phyloP scores from a whole-genome alignment of 2,888 invertebrate genomes.

The Pediacus dermestoides region DNA sequence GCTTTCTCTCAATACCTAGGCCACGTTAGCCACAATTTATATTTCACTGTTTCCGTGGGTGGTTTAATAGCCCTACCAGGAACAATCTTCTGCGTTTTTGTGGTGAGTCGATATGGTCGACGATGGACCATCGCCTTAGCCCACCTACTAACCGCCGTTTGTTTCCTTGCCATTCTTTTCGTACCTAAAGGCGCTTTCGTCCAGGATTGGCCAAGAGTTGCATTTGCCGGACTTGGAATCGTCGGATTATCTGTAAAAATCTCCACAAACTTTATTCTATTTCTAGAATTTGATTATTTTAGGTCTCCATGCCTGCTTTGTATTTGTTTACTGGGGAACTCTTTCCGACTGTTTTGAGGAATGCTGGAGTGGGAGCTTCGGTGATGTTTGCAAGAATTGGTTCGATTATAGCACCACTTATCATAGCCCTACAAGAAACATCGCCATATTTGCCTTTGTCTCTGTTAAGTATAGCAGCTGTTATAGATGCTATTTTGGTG shows the following conservation, averaged over 20 bases:
- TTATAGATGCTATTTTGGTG: conserved; percentile 39
- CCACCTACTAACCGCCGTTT: conserved; percentile 51
- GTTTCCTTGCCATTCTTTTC: conserved; percentile 53
- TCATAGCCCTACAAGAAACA: conserved; percentile 37
- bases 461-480: conserved; percentile 37
- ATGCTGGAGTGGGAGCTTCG: conserved; percentile 70
- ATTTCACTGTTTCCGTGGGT: conserved; percentile 53
- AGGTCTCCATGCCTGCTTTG: conserved; percentile 58
- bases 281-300: conserved; percentile 29
- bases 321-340: conserved; percentile 75
- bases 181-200: conserved; percentile 49
- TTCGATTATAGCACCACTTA: conserved; percentile 59
- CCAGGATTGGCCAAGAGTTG: conserved; percentile 56
- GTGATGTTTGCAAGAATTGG: conserved; percentile 74
- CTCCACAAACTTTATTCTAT: background rate
- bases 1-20: conserved; percentile 60
- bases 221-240: conserved; percentile 61
- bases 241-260: conserved; percentile 61
- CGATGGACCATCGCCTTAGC: conserved; percentile 53
- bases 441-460: conserved; percentile 39
- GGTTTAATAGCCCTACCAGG: conserved; percentile 57
- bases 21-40: conserved; percentile 54
- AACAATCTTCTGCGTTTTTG: conserved; percentile 52
- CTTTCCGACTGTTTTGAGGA: conserved; percentile 74
- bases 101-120: conserved; percentile 53